Conservation (phyloP, 1,140 invertebrate species). For the Phenacoccus solenopsis region DNA sequence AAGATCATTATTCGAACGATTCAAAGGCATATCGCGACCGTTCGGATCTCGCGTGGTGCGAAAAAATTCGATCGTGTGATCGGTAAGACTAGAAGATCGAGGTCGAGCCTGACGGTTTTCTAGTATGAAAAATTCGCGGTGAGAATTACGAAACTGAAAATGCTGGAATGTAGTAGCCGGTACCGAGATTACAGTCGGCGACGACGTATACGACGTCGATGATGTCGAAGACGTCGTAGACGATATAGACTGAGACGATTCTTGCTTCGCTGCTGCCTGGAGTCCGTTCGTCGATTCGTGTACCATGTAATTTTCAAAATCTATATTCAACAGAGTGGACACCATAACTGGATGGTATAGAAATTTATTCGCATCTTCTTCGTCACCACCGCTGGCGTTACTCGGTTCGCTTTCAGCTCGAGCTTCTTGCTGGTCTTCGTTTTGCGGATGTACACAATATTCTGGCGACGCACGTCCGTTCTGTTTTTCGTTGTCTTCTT, state of each 20-base stretch:
- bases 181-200: not conserved
- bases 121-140: constrained; percentile 4
- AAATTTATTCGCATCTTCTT: not conserved
- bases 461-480: not conserved
- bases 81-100: constrained; percentile 27
- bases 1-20: constrained; percentile 18
- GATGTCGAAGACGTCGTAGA: constrained; percentile 1
- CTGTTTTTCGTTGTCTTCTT: constrained; percentile 11
- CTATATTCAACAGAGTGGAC: constrained; percentile 34
- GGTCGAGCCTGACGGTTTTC: constrained; percentile 19
- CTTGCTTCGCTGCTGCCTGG: constrained; percentile 16
- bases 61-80: constrained; percentile 17
- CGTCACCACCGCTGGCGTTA: not conserved
- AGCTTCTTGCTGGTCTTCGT: not conserved
- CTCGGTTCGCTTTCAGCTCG: not conserved
- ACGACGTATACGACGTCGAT: not conserved
- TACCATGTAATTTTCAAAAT: constrained; percentile 50
- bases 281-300: constrained; percentile 26
- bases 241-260: not conserved
- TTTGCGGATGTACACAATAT: not conserved
- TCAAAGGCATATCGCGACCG: not conserved
- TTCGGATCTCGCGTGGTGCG: constrained; percentile 25
- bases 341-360: constrained; percentile 33
- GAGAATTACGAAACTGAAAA: constrained; percentile 4
- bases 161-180: not conserved